A percentile compares a stretch with the other conserved stretches of the same genome.
Evolutionary conservation across 1,140 invertebrate species (phyloP).

Genomic region (Belonocnema kinseyi): DNA sequence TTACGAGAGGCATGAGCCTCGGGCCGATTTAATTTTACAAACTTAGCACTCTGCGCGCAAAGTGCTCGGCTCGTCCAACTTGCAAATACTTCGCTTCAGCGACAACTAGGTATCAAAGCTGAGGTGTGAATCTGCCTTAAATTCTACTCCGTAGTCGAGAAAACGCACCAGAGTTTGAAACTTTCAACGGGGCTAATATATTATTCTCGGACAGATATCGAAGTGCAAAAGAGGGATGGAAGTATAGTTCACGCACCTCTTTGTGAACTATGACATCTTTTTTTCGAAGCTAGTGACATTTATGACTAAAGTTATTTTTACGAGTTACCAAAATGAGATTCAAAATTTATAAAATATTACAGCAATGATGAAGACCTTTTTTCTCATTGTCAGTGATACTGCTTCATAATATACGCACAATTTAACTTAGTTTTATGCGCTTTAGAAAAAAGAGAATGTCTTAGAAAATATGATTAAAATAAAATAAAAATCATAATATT

Average conservation of each 20-base stretch:
- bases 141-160: conserved; percentile 5
- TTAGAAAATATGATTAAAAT: no score
- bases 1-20: conserved; percentile 6
- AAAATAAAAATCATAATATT: no score
- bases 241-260: not conserved
- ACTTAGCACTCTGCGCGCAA: conserved; percentile 41
- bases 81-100: not conserved
- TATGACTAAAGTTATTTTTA: not conserved
- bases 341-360: not conserved
- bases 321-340: not conserved
- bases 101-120: conserved; percentile 11
- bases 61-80: conserved; percentile 38
- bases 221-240: not conserved
- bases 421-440: no score
- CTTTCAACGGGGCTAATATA: conserved; percentile 34
- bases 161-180: conserved; percentile 31
- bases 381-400: no score
- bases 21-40: conserved; percentile 48
- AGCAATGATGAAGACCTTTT: not conserved
- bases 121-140: conserved; percentile 20
- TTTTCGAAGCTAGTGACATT: not conserved
- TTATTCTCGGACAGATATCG: not conserved
- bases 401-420: no score
- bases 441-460: no score
- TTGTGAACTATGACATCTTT: not conserved